Conservation (phyloP, 1,140 invertebrate genomes). For the Apocrypta bakeri region DNA sequence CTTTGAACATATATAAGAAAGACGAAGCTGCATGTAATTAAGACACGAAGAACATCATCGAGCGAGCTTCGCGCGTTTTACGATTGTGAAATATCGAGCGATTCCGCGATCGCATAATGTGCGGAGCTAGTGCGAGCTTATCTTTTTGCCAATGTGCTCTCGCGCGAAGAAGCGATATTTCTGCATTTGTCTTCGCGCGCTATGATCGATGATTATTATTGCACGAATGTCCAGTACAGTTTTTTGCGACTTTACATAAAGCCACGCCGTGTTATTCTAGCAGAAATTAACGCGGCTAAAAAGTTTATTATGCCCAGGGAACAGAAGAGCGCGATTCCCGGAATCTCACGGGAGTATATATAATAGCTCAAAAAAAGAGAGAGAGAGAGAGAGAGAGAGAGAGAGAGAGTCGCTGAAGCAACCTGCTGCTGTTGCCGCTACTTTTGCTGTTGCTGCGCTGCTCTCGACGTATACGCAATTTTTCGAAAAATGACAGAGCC, state of each 20-base stretch:
- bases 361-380: neutral
- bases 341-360: neutral
- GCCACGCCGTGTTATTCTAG: neutral
- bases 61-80: neutral
- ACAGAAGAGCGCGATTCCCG: neutral
- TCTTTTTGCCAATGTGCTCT: neutral
- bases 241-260: neutral
- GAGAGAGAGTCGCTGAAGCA: too few species aligned
- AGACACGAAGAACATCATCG: neutral
- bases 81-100: neutral
- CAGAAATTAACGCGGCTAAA: neutral
- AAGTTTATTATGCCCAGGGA: neutral
- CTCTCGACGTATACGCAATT: neutral
- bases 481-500: neutral
- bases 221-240: neutral
- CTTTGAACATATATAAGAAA: neutral
- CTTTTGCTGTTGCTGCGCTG: neutral
- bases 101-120: neutral
- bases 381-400: too few species aligned
- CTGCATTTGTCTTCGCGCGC: neutral
- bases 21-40: constrained; percentile 17
- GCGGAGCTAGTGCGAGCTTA: too few species aligned
- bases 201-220: neutral
- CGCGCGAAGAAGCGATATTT: neutral
- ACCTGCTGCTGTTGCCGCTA: too few species aligned